Evolutionary conservation across 2,113 vertebrate species (phyloP).

Genomic region (Eleginops maclovinus): DNA sequence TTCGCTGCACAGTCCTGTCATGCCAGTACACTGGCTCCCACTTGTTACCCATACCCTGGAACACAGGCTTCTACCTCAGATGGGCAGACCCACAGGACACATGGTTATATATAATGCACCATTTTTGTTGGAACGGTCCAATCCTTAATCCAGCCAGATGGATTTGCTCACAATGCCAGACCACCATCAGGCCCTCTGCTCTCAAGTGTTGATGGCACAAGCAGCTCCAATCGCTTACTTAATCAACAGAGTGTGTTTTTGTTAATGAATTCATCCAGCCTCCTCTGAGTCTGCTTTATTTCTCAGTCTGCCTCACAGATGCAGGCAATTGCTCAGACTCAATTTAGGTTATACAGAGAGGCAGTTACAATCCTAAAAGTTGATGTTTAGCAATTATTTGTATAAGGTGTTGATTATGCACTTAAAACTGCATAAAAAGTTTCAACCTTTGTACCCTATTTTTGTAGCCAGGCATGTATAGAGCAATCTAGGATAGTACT

Average conservation of each 20-base stretch:
- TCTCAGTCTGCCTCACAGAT: conserved; percentile 18
- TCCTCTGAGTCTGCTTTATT: conserved; percentile 38
- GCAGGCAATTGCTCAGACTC: conserved; percentile 10
- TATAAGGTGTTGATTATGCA: neutral
- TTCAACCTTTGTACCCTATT: neutral
- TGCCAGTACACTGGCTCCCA: conserved; percentile 37
- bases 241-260: conserved; percentile 34
- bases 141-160: conserved; percentile 61
- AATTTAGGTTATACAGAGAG: neutral
- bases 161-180: conserved; percentile 55
- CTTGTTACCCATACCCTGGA: conserved; percentile 48
- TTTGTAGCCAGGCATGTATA: neutral
- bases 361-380: neutral
- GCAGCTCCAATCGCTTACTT: conserved; percentile 40
- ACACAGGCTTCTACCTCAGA: conserved; percentile 23
- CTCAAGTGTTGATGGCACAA: conserved; percentile 48
- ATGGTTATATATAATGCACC: conserved; percentile 36
- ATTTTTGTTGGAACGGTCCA: conserved; percentile 55
- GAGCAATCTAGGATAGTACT: neutral
- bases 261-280: conserved; percentile 61
- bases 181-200: conserved; percentile 39
- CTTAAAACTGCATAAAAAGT: conserved; percentile 3
- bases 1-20: conserved; percentile 42
- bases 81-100: conserved; percentile 33
- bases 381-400: neutral